phyloP scores from a whole-genome alignment of 2,797 vertebrate genomes.

The Arctocebus calabarensis region DNA sequence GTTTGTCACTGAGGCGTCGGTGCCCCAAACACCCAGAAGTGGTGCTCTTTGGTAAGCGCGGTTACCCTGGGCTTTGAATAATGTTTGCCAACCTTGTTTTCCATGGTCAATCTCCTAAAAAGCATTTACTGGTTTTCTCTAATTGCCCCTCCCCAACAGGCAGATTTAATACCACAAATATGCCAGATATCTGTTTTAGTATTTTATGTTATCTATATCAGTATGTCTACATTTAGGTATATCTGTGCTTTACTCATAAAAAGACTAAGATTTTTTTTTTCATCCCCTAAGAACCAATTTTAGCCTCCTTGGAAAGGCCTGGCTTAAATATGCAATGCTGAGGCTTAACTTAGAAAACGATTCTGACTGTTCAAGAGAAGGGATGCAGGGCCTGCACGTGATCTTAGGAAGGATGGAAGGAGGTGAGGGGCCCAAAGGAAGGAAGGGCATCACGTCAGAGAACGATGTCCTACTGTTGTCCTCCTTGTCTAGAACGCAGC shows the following conservation, averaged over 20 bases:
- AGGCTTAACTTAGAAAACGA: not conserved
- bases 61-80: not conserved
- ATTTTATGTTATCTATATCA: not conserved
- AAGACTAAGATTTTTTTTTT: not conserved
- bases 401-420: not conserved
- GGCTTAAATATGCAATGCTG: accelerated
- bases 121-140: not conserved
- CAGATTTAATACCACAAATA: not conserved
- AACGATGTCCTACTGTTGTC: accelerated
- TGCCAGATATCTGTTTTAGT: not conserved
- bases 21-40: too few relatives aligned
- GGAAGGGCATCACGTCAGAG: accelerated
- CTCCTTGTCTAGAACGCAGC: accelerated
- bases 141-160: not conserved
- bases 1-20: not conserved
- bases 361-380: not conserved
- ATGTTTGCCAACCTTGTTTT: not conserved
- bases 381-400: accelerated
- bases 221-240: not conserved
- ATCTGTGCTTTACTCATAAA: not conserved
- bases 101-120: not conserved
- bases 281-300: not conserved
- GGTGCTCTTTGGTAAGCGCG: accelerated
- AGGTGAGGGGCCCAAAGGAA: not conserved
- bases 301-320: not conserved